phyloP scores from a whole-genome alignment of 2,113 vertebrate species.

The Bagarius yarrelli region DNA sequence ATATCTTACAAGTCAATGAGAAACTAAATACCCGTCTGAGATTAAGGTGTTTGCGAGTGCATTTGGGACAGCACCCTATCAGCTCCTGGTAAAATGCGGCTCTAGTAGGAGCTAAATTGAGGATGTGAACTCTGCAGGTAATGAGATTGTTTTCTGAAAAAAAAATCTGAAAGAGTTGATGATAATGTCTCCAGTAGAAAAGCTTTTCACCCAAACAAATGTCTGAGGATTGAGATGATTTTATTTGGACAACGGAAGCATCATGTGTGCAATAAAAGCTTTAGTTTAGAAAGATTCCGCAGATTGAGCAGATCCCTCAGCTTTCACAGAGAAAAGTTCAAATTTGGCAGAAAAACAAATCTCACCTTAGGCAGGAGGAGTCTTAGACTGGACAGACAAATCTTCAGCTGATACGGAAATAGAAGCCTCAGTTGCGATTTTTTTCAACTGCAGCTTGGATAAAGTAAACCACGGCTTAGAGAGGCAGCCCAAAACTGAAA shows the following conservation, averaged over 20 bases:
- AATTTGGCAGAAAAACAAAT: not conserved
- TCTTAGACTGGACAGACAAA: no score
- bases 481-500: no score
- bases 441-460: no score
- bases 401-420: no score
- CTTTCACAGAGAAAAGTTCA: no score
- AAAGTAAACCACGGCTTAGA: no score
- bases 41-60: constrained; percentile 30
- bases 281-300: not conserved
- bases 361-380: not conserved
- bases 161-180: not conserved
- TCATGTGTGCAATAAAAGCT: not conserved
- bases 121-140: not conserved
- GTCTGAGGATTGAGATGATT: not conserved
- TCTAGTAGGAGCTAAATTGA: not conserved
- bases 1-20: constrained; percentile 16
- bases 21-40: constrained; percentile 28
- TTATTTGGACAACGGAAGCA: not conserved
- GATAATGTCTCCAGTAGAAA: not conserved
- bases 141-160: no score
- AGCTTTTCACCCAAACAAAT: not conserved
- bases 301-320: no score
- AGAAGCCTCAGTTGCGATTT: not conserved
- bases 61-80: not conserved
- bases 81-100: not conserved